Conservation (phyloP, 1,140 invertebrate genomes). For the Drosophila pandora region DNA sequence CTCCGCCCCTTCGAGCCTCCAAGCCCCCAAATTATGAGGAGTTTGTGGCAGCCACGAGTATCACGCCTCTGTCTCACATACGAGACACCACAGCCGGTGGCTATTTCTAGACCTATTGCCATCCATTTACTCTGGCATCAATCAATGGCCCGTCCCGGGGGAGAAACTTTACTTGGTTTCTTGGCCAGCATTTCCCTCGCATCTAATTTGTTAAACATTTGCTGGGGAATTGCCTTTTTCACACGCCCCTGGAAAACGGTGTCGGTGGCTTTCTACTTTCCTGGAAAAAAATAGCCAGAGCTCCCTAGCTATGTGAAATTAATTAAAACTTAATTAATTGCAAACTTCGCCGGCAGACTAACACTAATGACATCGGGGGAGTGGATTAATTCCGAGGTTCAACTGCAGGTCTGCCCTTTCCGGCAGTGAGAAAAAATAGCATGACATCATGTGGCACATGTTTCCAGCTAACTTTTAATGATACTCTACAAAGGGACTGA, state of each 20-base stretch:
- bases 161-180: conserved; percentile 36
- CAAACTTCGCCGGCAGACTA: conserved; percentile 56
- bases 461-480: neutral
- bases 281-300: conserved; percentile 6
- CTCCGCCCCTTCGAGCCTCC: neutral
- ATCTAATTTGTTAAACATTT: conserved; percentile 66
- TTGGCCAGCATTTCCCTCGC: conserved; percentile 36
- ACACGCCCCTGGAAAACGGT: conserved; percentile 47
- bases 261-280: conserved; percentile 40
- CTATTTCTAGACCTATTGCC: conserved; percentile 35
- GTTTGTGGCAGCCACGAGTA: conserved; percentile 21
- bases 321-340: conserved; percentile 79
- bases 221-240: conserved; percentile 54
- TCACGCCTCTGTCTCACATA: conserved; percentile 19
- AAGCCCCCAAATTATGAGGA: conserved; percentile 24
- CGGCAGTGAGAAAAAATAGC: neutral
- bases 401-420: conserved; percentile 25
- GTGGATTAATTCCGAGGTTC: conserved; percentile 20
- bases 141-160: conserved; percentile 38
- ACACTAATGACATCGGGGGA: conserved; percentile 33
- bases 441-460: neutral
- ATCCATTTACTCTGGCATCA: conserved; percentile 53
- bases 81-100: neutral
- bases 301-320: conserved; percentile 59
- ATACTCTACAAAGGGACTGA: no score